These are phyloP conservation scores for Ylistrum balloti DNA, from an alignment of 1,140 invertebrate species.

Conservation along the genomic window DNA sequence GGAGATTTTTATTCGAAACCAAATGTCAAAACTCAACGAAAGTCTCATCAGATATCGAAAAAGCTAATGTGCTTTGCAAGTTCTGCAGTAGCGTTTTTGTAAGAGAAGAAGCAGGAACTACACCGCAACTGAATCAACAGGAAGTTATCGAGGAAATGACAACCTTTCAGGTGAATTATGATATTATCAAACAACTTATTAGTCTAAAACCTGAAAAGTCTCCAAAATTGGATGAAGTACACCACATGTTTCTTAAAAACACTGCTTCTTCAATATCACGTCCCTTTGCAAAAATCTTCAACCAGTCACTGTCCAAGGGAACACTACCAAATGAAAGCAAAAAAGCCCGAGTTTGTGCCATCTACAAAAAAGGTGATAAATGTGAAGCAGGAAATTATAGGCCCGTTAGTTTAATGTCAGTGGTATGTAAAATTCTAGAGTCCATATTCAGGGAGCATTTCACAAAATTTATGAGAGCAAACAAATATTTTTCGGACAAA, in stretches of 20 bases:
- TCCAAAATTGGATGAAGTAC: background rate
- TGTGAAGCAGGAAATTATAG: conserved; percentile 41
- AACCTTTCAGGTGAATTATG: background rate
- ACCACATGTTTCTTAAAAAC: conserved; percentile 41
- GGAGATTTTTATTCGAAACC: background rate
- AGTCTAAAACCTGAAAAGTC: background rate
- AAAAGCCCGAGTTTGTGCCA: background rate
- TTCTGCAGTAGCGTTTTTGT: conserved; percentile 44
- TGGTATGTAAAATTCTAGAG: conserved; percentile 42
- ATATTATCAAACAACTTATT: background rate
- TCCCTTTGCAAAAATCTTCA: background rate
- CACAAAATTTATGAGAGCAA: background rate
- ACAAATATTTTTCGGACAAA: conserved; percentile 33
- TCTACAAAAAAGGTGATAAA: conserved; percentile 49
- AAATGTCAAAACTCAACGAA: background rate
- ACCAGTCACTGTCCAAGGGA: background rate
- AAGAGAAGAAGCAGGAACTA: background rate
- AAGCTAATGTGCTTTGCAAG: background rate
- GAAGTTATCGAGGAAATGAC: background rate
- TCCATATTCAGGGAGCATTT: conserved; percentile 36
- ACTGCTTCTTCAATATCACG: background rate
- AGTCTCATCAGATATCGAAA: background rate
- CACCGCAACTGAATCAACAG: background rate
- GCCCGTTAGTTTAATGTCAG: conserved; percentile 41
- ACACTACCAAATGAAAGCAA: conserved; percentile 49